A percentile compares a stretch with the other conserved stretches of the same genome.
Conservation (phyloP, 2,113 vertebrate genomes). For the Microtus oregoni region DNA sequence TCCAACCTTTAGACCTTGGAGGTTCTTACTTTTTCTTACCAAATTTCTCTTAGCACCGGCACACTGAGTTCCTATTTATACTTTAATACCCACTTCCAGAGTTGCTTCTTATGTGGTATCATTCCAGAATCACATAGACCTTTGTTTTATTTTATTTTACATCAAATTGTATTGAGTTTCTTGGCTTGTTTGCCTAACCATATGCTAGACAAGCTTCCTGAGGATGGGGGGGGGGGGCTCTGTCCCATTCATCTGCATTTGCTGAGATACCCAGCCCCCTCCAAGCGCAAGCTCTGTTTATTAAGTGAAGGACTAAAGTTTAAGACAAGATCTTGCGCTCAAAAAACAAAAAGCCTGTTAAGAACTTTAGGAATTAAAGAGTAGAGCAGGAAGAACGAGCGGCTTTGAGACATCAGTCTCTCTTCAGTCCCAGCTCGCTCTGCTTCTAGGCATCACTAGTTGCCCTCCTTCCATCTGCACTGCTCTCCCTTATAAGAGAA, state of each 20-base stretch:
- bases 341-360: neutral
- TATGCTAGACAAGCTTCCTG: neutral
- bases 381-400: neutral
- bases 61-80: neutral
- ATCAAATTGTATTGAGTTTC: neutral
- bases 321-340: neutral
- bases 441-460: neutral
- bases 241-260: neutral
- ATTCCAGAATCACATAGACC: neutral
- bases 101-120: neutral
- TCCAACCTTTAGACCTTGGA: neutral
- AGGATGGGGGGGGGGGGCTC: neutral
- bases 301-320: neutral
- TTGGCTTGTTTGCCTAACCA: neutral
- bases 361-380: neutral
- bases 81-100: neutral
- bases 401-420: neutral
- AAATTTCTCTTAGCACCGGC: neutral
- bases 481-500: neutral
- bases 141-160: neutral
- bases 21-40: neutral
- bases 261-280: neutral
- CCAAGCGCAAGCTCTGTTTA: neutral
- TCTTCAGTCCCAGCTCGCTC: neutral
- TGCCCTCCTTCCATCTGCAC: neutral